Percentiles rank a stretch among this genome's conserved stretches.
These are phyloP conservation scores for Trachemys scripta DNA, from an alignment of 2,113 vertebrate species.

Conservation along the genomic window DNA sequence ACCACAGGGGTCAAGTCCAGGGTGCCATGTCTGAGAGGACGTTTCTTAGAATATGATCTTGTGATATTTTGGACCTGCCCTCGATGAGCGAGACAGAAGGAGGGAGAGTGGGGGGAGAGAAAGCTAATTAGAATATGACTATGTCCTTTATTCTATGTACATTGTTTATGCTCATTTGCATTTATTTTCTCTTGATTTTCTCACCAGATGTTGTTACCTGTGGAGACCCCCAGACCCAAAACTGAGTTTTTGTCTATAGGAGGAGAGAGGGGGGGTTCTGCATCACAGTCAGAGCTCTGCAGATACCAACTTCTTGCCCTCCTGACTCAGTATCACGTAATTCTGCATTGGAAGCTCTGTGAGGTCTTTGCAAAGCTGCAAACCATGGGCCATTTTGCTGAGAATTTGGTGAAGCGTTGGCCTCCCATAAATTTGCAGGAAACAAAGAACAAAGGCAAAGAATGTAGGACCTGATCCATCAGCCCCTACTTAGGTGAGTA, in stretches of 20 bases:
- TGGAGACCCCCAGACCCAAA: not conserved
- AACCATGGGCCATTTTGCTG: not conserved
- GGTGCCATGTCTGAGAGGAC: slow-evolving; percentile 65
- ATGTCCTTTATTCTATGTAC: slow-evolving; percentile 51
- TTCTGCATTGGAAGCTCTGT: fast-evolving
- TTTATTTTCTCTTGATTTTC: slow-evolving; percentile 2
- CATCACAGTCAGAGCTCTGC: not conserved
- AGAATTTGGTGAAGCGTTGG: fast-evolving
- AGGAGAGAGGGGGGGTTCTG: not conserved
- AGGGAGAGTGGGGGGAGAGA: slow-evolving; percentile 54
- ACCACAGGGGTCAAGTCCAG: slow-evolving; percentile 90
- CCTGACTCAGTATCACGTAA: not conserved
- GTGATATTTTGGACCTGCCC: not conserved
- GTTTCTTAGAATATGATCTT: slow-evolving; percentile 40
- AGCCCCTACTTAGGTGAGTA: not conserved
- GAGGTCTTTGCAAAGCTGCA: fast-evolving
- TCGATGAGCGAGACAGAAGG: slow-evolving; percentile 56
- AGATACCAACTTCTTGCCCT: not conserved
- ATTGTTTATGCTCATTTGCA: not conserved
- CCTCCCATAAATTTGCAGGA: not conserved
- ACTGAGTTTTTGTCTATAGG: not conserved
- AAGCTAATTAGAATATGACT: slow-evolving; percentile 5
- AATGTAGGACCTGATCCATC: not conserved
- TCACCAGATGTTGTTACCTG: not conserved
- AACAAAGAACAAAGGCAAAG: not conserved